Evolutionary conservation across 1,140 invertebrate genomes (phyloP), one percentile per base, ranked within the genome.

Genomic region (Trichomalopsis sarcophagae): DNA sequence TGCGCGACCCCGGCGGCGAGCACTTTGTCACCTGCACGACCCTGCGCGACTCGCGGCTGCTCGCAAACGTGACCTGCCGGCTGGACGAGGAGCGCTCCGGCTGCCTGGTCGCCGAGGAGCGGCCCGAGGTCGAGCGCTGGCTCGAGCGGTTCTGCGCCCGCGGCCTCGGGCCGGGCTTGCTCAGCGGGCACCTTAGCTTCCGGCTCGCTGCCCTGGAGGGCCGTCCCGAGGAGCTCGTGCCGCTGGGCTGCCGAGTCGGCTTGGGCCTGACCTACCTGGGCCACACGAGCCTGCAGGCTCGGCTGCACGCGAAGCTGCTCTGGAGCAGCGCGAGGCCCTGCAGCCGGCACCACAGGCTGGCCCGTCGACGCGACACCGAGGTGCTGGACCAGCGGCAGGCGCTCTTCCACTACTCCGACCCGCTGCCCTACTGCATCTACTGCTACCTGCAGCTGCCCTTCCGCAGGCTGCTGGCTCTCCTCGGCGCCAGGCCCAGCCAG

Each of bases 11-110:
- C 3, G 95, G 95, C 74, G 96, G 96, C 14, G 33, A 44, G 66
- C 96, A 96, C 82, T 96, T 95, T 87, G 92, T 97, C 33, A 97
- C 96, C 3, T 97, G 96, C 88, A 97, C 96, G 0, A 97, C 96
- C 0, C 93, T 97, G 21, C 96, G 96, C 88, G 95, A 96, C 74
- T 96, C 96, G 0, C 92, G 94, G 79, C 95, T 97, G 1, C 95
- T 97, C 6, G 96, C 96, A 13, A 97, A 97, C 87, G 96, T 97
- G 2, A 96, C 96, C 0, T 97, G 96, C 87, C 93, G 95, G 1
- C 1, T 44, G 4, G 96, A 97, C 81, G 93, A 94, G 40, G 94
- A 93, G n/a, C 95, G 94, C 85, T 95, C 95, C 10, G 95, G 95
- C 83, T 95, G 95, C 11, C 91, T 97, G 13, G 94, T 96, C 21